Percentiles rank a stretch among this genome's conserved stretches.
These are phyloP conservation scores for Spilogale gracilis DNA, from an alignment of 2,113 vertebrate genomes.

Conservation along the genomic window DNA sequence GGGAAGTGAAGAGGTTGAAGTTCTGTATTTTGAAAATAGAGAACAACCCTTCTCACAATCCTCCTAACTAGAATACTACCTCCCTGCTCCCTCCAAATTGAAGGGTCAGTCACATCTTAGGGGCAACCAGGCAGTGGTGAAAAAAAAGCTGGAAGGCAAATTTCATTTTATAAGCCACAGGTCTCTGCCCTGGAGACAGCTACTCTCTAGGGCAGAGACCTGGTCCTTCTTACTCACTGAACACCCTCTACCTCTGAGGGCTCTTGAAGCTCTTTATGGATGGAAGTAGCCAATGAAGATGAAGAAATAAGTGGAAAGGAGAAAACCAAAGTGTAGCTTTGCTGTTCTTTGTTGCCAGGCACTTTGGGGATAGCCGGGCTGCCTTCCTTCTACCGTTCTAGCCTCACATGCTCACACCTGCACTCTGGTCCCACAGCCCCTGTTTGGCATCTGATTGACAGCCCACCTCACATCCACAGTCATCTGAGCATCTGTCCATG, in stretches of 20 bases:
- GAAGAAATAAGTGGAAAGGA: background rate
- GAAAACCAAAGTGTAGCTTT: background rate
- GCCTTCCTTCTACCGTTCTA: background rate
- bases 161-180: fast-evolving
- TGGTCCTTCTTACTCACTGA: background rate
- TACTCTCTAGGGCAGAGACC: too few relatives aligned
- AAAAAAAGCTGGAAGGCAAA: background rate
- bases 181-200: background rate
- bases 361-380: background rate
- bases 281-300: background rate
- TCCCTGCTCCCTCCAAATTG: background rate
- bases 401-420: background rate
- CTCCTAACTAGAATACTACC: background rate
- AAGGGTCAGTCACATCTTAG: background rate
- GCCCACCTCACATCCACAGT: background rate
- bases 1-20: slow-evolving; percentile 46
- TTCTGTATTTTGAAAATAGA: slow-evolving; percentile 73
- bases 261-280: background rate
- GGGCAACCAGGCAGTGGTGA: background rate
- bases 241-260: fast-evolving
- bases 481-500: background rate
- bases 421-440: background rate
- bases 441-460: background rate
- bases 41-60: background rate
- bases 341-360: background rate